Base-by-base conservation (phyloP, 2,888 invertebrate species). In the Autographa pulchrina region DNA sequence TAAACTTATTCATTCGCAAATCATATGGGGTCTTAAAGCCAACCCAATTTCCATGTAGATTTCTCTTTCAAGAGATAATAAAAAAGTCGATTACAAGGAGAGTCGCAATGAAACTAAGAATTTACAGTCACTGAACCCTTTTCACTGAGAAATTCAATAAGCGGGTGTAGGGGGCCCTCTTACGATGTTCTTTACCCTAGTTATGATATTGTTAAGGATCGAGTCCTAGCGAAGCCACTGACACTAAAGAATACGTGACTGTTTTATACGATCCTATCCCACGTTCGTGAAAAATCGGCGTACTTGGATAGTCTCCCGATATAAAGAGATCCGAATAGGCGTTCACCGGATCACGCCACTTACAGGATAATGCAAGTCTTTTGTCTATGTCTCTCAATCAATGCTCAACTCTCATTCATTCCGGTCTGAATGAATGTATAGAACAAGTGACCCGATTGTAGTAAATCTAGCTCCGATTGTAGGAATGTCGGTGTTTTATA, bases 191-290 rank as follows among this genome's bases (percentile, higher is more conserved):
- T 77, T 81, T 80, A 84, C 84, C 81, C 85, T 87, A 86, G 89
- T 91, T 92, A 92, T 91, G 91, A 92, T 90, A 92, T 92, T 91
- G 91, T 91, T 89, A 90, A 89, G 87, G 84, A 87, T 82, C 85
- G 76, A 75, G 84, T 83, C 87, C 88, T 84, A 81, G 80, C 83
- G 80, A 87, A 88, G 87, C 89, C 90, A 91, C 90, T 84, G 90
- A 89, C 89, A 91, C 90, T 91, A 90, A 91, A 90, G 89, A 87
- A 87, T 90, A 92, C 92, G 92, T 92, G 92, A 92, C 92, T 89
- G 89, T 89, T 91, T 91, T 92, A 87, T 89, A 85, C 85, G 88
- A 91, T 89, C 79, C 83, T 82, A 84, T 78, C 80, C 78, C 77
- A 83, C 81, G 81, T 78, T 86, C 83, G 82, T 89, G 88, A 91